Base-by-base conservation (phyloP, 2,888 invertebrate genomes). In the Drosophila trichaetosa region DNA sequence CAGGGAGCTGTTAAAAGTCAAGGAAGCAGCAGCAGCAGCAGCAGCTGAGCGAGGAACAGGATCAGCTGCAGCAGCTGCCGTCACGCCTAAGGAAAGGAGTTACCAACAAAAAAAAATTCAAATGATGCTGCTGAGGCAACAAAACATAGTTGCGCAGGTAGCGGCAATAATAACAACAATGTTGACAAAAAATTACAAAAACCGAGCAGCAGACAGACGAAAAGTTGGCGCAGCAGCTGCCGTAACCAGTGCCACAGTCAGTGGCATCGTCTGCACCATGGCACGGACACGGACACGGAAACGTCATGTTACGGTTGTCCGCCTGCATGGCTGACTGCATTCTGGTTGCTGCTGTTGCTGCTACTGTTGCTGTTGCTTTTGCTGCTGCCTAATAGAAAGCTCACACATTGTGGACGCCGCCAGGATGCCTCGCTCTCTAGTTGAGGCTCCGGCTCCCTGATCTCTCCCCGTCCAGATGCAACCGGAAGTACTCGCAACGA, bases 271-370 rank as follows among this genome's bases (percentile, higher is more conserved):
- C 60, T 58, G 62, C 27, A 49, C 49, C 34, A 36, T 60, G 52
- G 48, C 61, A 59, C 34, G 56, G 66, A 74, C 65, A 79, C 56
- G 71, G 69, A 84, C 88, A 87, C 88, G 88, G 90, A 85, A 88
- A 79, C 86, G 88, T 85, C 85, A 85, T 85, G 85, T 85, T 88
- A 85, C 90, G 85, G 80, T 87, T 87, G 90, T 89, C 90, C 88
- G 72, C 71, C 69, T 70, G 88, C 70, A 74, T 60, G 90, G 78
- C 73, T 77, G 86, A 68, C 83, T 87, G 82, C 73, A 62, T 76
- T 69, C 59, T 72, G 67, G 67, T 62, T 68, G 56, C 54, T 38
- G 60, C 34, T 51, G 59, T 40, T 67, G 34, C 36, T 36, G 27
- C 36, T 69, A 33, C 54, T 53, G 11, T 13, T 34, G 11, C 33